Conservation (phyloP, 2,113 vertebrate genomes). For the Alectura lathami region DNA sequence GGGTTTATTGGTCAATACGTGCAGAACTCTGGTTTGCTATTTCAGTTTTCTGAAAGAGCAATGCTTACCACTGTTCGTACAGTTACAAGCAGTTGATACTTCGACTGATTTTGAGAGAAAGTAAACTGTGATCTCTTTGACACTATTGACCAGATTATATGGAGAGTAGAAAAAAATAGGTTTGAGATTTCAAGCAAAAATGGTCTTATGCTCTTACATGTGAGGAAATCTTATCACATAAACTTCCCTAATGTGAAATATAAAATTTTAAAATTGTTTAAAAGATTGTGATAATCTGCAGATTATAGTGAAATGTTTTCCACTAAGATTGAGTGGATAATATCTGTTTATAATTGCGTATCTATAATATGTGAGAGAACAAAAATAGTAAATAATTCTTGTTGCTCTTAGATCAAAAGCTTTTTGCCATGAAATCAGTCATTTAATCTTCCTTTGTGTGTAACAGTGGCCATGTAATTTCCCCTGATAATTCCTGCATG, state of each 20-base stretch:
- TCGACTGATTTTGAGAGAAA: not conserved
- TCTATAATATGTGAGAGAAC: not conserved
- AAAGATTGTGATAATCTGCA: not conserved
- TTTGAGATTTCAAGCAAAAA: too few relatives aligned
- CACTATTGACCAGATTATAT: too few relatives aligned
- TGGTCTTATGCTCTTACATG: too few relatives aligned
- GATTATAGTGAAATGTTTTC: not conserved
- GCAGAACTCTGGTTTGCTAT: not conserved
- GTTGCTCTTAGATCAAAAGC: not conserved
- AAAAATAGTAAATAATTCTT: not conserved
- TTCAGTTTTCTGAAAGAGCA: not conserved
- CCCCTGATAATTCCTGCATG: not conserved
- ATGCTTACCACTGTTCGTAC: not conserved
- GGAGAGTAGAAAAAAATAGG: not conserved
- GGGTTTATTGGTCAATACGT: not conserved
- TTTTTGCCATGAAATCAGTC: not conserved
- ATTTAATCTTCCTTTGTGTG: not conserved
- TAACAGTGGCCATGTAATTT: not conserved
- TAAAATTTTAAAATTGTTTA: not conserved
- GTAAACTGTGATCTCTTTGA: not conserved
- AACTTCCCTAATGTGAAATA: not conserved
- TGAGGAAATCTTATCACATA: not conserved
- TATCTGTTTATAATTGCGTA: not conserved
- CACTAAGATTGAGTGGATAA: too few relatives aligned
- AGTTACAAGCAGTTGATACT: not conserved